Evolutionary conservation across 2,113 vertebrate species (phyloP).

Genomic region (Myrmecophaga tridactyla): DNA sequence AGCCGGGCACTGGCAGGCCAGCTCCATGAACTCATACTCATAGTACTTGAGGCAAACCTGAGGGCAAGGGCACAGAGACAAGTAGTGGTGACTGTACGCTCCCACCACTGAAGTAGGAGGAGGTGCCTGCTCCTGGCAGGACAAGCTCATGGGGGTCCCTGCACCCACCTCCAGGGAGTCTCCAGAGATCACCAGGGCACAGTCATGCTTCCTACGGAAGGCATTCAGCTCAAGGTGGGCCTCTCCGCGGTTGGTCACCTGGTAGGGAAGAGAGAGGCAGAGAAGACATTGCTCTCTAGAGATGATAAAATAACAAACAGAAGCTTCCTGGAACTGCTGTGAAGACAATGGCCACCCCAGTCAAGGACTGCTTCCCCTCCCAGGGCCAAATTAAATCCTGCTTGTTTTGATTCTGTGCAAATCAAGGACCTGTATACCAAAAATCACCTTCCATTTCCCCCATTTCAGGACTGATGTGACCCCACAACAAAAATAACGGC

Average conservation of each 20-base stretch:
- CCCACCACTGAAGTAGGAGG: not conserved
- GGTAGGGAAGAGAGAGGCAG: not conserved
- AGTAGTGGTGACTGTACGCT: accelerated
- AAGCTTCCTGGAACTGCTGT: accelerated
- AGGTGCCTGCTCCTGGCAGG: accelerated
- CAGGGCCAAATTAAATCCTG: not conserved
- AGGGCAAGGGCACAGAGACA: not conserved
- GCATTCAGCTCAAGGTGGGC: conserved; percentile 97
- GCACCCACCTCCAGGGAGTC: conserved; percentile 93
- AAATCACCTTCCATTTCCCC: not conserved
- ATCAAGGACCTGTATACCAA: accelerated
- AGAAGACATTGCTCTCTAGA: not conserved
- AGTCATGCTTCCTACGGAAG: conserved; percentile 97
- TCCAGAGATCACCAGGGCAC: conserved; percentile 96
- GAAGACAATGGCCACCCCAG: not conserved
- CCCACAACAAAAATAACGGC: not conserved
- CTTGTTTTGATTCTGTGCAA: not conserved
- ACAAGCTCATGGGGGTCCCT: accelerated
- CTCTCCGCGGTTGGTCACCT: conserved; percentile 97
- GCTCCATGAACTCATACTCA: conserved; percentile 98
- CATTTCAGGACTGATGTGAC: not conserved
- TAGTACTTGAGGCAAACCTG: conserved; percentile 98
- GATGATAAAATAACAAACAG: too few relatives aligned
- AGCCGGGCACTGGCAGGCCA: conserved; percentile 96
- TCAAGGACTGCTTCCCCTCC: not conserved